Evolutionary conservation across 2,888 invertebrate genomes (phyloP).

Genomic region (Sinodicranocentrus sp.): DNA sequence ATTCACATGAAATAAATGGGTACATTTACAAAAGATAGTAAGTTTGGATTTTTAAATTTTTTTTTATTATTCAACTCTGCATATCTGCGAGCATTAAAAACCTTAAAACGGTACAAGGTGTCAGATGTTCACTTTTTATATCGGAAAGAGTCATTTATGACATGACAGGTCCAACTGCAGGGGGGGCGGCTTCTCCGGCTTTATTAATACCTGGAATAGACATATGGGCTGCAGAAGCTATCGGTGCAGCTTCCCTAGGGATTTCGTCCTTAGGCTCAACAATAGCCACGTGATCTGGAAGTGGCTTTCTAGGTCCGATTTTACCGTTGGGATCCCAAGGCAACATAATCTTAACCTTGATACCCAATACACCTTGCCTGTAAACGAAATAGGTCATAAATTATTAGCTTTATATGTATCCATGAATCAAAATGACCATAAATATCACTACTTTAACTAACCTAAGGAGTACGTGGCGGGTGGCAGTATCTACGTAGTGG

Average conservation of each 20-base stretch:
- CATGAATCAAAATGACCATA: background rate
- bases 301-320: conserved; percentile 97
- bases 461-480: conserved; percentile 97
- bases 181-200: conserved; percentile 43
- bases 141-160: conserved; percentile 40
- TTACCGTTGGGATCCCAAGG: conserved; percentile 99
- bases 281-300: conserved; percentile 98
- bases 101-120: too few relatives aligned
- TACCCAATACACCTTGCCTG: conserved; percentile 83
- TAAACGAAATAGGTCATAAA: conserved; percentile 22
- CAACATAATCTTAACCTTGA: conserved; percentile 98
- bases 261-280: conserved; percentile 97
- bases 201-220: conserved; percentile 36
- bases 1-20: conserved; percentile 6
- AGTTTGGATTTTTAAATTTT: conserved; percentile 39
- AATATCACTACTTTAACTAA: conserved; percentile 81
- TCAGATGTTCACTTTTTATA: too few relatives aligned
- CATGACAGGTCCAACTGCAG: conserved; percentile 53
- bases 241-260: conserved; percentile 38
- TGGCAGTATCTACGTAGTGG: conserved; percentile 98
- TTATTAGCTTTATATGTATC: too few relatives aligned
- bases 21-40: background rate
- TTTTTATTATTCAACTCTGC: conserved; percentile 45
- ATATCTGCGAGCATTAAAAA: conserved; percentile 41
- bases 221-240: conserved; percentile 21